Percentiles rank a stretch among this genome's conserved stretches.
Conservation (phyloP, 2,888 invertebrate species). For the Polyommatus icarus region DNA sequence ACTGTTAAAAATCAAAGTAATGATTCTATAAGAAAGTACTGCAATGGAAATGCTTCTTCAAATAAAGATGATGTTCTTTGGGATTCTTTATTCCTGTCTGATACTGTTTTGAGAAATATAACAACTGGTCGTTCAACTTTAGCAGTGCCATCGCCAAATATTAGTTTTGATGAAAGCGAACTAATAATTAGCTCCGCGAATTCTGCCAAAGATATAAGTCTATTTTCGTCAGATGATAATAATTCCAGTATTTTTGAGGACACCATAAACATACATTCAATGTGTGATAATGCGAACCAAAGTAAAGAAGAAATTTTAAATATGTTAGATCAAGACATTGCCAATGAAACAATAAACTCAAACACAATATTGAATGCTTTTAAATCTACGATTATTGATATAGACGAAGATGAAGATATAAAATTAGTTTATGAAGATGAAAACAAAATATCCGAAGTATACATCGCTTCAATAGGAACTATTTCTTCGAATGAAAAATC, state of each 20-base stretch:
- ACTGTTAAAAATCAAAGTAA: background rate
- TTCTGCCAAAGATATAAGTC: conserved; percentile 60
- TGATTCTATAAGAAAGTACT: background rate
- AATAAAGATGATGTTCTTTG: conserved; percentile 58
- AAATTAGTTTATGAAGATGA: conserved; percentile 67
- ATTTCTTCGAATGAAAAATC: conserved; percentile 39
- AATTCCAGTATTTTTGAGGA: conserved; percentile 81
- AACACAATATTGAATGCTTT: conserved; percentile 61
- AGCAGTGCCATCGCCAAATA: conserved; percentile 60
- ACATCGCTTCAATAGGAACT: background rate
- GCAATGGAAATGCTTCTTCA: background rate
- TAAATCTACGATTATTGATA: conserved; percentile 54
- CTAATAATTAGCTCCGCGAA: conserved; percentile 44
- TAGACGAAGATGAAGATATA: conserved; percentile 62
- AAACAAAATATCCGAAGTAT: conserved; percentile 39
- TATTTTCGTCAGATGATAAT: conserved; percentile 71
- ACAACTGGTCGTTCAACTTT: conserved; percentile 52
- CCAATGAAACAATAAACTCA: conserved; percentile 48
- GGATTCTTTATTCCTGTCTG: conserved; percentile 67
- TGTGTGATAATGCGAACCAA: conserved; percentile 71
- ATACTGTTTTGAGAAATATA: conserved; percentile 56
- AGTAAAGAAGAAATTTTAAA: conserved; percentile 47
- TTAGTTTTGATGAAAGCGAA: conserved; percentile 58
- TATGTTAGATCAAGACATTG: conserved; percentile 37
- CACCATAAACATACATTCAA: conserved; percentile 76